Conservation (phyloP, 1,140 invertebrate genomes). For the Neodiprion virginianus region DNA sequence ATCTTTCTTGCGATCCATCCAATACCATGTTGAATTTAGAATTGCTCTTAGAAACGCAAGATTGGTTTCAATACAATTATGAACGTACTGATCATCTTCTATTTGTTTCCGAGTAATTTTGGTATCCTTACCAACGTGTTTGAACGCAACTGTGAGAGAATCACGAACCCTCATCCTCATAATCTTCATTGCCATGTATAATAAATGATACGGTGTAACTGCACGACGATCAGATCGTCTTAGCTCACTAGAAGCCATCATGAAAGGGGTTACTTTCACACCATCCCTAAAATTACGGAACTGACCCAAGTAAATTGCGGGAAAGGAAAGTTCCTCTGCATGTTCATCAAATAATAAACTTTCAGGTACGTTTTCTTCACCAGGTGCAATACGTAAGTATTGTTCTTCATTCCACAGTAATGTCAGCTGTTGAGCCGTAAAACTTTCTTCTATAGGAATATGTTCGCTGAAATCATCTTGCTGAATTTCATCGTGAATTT, state of each 20-base stretch:
- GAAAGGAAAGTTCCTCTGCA: constrained; percentile 52
- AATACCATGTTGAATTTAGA: constrained; percentile 37
- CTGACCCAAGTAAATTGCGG: constrained; percentile 46
- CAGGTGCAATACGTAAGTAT: constrained; percentile 41
- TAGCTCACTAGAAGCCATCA: constrained; percentile 38
- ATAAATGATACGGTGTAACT: constrained; percentile 30
- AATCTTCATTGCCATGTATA: constrained; percentile 39
- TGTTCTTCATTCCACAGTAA: constrained; percentile 44
- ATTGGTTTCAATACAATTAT: constrained; percentile 33
- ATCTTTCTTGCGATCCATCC: constrained; percentile 47
- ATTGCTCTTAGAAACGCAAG: constrained; percentile 31
- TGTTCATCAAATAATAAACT: constrained; percentile 39
- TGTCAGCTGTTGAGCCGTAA: constrained; percentile 44
- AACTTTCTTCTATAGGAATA: constrained; percentile 36
- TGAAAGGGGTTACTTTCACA: constrained; percentile 29
- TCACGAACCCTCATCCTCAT: constrained; percentile 29
- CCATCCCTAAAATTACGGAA: constrained; percentile 40
- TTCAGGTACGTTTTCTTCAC: constrained; percentile 32
- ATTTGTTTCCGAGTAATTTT: constrained; percentile 33
- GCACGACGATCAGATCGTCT: constrained; percentile 32
- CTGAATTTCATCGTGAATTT: constrained; percentile 20
- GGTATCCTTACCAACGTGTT: constrained; percentile 31
- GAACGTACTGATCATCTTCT: constrained; percentile 26
- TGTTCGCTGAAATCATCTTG: constrained; percentile 35
- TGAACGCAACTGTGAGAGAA: constrained; percentile 32